Evolutionary conservation across 2,888 invertebrate species (phyloP).

Genomic region (Helleia helle): DNA sequence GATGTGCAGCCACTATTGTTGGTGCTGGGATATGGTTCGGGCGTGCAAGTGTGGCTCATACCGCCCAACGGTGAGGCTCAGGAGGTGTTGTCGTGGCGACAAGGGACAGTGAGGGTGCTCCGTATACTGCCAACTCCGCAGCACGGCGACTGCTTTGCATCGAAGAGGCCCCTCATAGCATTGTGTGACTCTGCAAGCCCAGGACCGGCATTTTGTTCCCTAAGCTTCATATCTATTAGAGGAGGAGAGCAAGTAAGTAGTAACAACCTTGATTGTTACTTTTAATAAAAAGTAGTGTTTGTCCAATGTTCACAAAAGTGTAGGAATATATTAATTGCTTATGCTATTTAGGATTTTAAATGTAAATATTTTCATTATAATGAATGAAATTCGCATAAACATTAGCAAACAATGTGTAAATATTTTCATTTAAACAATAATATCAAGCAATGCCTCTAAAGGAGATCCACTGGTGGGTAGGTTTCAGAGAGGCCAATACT

Average conservation of each 20-base stretch:
- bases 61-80: conserved; percentile 94
- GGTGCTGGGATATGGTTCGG: conserved; percentile 78
- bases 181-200: conserved; percentile 90
- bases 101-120: conserved; percentile 88
- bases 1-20: conserved; percentile 88
- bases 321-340: no score
- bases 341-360: no score
- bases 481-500: no score
- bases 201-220: conserved; percentile 83
- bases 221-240: conserved; percentile 88
- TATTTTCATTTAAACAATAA: no score
- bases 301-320: no score
- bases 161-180: conserved; percentile 91
- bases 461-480: no score
- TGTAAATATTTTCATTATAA: no score
- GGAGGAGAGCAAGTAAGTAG: conserved; percentile 81
- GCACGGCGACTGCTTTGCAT: conserved; percentile 81
- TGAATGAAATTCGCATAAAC: no score
- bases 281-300: no score
- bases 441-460: no score
- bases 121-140: conserved; percentile 89
- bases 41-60: conserved; percentile 86
- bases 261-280: conserved; percentile 5
- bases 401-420: no score
- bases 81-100: conserved; percentile 95